Base-by-base conservation (phyloP, 2,888 invertebrate genomes). In the Torymus aiolomorphi region DNA sequence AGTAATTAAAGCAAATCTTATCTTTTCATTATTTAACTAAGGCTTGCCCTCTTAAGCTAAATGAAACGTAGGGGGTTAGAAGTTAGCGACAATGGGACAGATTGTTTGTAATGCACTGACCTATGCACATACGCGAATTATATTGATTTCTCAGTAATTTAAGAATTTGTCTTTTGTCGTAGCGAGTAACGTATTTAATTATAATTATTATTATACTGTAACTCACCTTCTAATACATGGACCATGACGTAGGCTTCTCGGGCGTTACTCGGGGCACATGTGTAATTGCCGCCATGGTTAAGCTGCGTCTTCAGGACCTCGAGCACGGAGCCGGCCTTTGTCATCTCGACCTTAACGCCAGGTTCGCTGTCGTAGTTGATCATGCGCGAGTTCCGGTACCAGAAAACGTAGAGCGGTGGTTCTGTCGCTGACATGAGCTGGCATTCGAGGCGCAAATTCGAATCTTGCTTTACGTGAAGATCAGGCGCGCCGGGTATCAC, bases 361-460 rank as follows among this genome's bases (percentile, higher is more conserved):
- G 89, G 89, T 77, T 90, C 89, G 61, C 86, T 88, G 83, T 89
- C 90, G 84, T 90, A 90, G 82, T 90, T 90, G 82, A 90, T 90
- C 89, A 90, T 90, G 20, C 88, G 87, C 20, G 86, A 88, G 80
- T 89, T 87, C 74, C 88, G 89, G 83, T 88, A 90, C 90, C 90
- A 90, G 83, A 90, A 90, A 69, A 90, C 88, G 83, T 87, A 90
- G 12, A 86, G 81, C 12, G 89, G 90, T 75, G 87, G 85, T 79
- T 90, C 90, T 54, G 89, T 90, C 2, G 89, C 88, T 14, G 87
- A 86, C 83, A 87, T 88, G 67, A 89, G 83, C 74, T 88, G 87
- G 83, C 89, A 90, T 83, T 89, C 89, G 78, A 90, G 82, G 13
- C 87, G 86, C 42, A 90, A 86, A 80, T 89, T 89, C 67, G 89